These are phyloP conservation scores for Sinodicranocentrus sp. DNA, from an alignment of 2,888 invertebrate species.

Conservation along the genomic window DNA sequence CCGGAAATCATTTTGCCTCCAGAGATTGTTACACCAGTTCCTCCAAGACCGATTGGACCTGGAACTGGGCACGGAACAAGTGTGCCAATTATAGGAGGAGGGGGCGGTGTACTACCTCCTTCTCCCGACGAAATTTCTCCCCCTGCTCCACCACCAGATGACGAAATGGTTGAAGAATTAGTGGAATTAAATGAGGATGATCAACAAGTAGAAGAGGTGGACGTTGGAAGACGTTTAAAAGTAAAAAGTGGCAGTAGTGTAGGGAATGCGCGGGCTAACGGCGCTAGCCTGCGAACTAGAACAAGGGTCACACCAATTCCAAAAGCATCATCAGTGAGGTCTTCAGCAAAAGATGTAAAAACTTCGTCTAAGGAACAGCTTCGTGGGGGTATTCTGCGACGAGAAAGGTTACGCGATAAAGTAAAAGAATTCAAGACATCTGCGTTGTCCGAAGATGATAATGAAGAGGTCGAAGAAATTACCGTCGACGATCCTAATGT, in stretches of 20 bases:
- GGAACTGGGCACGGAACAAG: conserved; percentile 44
- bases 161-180: conserved; percentile 8
- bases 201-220: conserved; percentile 6
- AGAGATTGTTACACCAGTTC: conserved; percentile 1
- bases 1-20: conserved; percentile 53
- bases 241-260: background rate
- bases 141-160: conserved; percentile 56
- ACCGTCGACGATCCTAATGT: conserved; percentile 59
- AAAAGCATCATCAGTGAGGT: conserved; percentile 7
- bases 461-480: conserved; percentile 9
- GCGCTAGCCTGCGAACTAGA: conserved; percentile 18
- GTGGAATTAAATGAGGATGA: conserved; percentile 12
- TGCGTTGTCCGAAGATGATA: conserved; percentile 7
- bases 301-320: conserved; percentile 36
- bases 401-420: conserved; percentile 58
- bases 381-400: conserved; percentile 41
- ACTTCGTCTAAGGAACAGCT: conserved; percentile 9
- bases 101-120: conserved; percentile 52
- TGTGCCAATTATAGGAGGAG: conserved; percentile 70
- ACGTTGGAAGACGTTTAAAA: conserved; percentile 49
- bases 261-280: background rate
- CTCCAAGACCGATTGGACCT: conserved; percentile 45
- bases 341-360: conserved; percentile 15
- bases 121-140: conserved; percentile 68
- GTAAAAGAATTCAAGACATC: conserved; percentile 48